phyloP scores from a whole-genome alignment of 1,140 invertebrate genomes.

The Meteorus sp. region DNA sequence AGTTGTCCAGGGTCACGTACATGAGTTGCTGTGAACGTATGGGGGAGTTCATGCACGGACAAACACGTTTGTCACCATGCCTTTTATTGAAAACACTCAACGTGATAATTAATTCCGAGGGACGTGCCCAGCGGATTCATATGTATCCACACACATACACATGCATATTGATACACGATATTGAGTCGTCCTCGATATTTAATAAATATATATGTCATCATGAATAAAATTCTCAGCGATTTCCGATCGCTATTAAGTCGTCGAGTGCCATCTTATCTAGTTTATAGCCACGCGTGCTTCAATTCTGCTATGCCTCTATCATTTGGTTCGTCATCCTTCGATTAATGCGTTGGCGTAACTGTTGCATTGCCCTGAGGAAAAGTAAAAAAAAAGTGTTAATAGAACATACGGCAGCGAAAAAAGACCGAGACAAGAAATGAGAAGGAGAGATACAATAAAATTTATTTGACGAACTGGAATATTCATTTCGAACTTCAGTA shows the following conservation, averaged over 20 bases:
- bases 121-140: too few species aligned
- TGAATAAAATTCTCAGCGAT: conserved; percentile 16
- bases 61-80: conserved; percentile 20
- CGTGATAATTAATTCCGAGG: conserved; percentile 28
- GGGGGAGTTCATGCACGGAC: too few species aligned
- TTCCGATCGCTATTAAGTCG: conserved; percentile 16
- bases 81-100: conserved; percentile 24
- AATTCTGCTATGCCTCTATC: conserved; percentile 6
- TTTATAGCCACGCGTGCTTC: conserved; percentile 14
- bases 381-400: neutral
- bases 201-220: conserved; percentile 1
- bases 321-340: conserved; percentile 19
- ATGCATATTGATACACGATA: conserved; percentile 18
- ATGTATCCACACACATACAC: conserved; percentile 5
- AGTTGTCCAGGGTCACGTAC: conserved; percentile 20
- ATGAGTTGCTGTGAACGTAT: conserved; percentile 20
- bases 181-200: conserved; percentile 22
- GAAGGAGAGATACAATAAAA: neutral
- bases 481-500: too few species aligned
- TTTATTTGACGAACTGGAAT: neutral
- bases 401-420: too few species aligned
- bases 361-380: conserved; percentile 5
- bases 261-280: conserved; percentile 18
- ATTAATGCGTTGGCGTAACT: conserved; percentile 26
- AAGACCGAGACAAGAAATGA: neutral